Evolutionary conservation across 2,888 invertebrate species (phyloP).

Genomic region (Dryobotodes eremita): DNA sequence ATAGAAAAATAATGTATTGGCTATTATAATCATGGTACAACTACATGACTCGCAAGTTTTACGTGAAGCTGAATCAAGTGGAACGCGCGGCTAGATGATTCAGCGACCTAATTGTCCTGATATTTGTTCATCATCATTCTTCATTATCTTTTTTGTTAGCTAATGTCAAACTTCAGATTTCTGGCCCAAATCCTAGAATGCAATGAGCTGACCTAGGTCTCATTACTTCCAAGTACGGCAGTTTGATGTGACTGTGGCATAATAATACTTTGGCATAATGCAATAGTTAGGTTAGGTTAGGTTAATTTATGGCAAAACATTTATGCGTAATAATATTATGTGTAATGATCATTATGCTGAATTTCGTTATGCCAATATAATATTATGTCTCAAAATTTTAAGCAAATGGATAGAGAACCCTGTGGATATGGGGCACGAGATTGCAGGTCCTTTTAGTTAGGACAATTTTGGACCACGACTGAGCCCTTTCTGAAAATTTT

Average conservation of each 20-base stretch:
- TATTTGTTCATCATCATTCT: slow-evolving; percentile 40
- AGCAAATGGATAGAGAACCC: too few relatives aligned
- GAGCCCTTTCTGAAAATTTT: not conserved
- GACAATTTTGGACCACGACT: not conserved
- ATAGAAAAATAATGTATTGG: slow-evolving; percentile 11
- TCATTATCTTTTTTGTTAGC: slow-evolving; percentile 49
- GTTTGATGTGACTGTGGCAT: too few relatives aligned
- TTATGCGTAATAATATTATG: too few relatives aligned
- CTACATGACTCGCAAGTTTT: slow-evolving; percentile 24
- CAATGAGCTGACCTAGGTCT: not conserved
- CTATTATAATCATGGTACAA: not conserved
- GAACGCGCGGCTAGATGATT: slow-evolving; percentile 14
- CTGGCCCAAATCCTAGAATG: slow-evolving; percentile 17
- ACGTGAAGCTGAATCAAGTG: slow-evolving; percentile 25
- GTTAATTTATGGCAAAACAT: too few relatives aligned
- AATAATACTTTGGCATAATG: too few relatives aligned
- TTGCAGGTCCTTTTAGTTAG: too few relatives aligned
- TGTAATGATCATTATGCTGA: too few relatives aligned
- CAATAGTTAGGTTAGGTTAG: too few relatives aligned
- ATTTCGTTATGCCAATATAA: too few relatives aligned
- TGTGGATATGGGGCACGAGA: not conserved
- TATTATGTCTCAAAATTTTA: too few relatives aligned
- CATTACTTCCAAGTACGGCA: not conserved
- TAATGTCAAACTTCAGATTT: slow-evolving; percentile 25
- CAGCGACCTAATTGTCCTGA: slow-evolving; percentile 44